Evolutionary conservation across 2,888 invertebrate species (phyloP).

Genomic region (Hypolimnas misippus): DNA sequence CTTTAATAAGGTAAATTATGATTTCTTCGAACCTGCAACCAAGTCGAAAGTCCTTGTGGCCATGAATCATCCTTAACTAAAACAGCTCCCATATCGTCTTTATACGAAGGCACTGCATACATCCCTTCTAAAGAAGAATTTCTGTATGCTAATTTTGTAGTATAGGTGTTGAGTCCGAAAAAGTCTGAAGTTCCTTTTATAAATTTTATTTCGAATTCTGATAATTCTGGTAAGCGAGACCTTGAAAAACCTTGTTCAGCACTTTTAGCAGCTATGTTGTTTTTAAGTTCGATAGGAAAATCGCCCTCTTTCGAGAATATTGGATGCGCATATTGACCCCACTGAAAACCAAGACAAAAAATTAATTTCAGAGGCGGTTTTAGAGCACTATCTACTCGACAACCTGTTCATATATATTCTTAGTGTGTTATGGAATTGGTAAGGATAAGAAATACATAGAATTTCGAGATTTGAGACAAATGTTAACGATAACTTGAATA

Average conservation of each 20-base stretch:
- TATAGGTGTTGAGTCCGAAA: constrained; percentile 87
- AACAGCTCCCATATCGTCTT: constrained; percentile 64
- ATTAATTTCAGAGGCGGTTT: too few species aligned
- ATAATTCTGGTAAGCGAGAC: constrained; percentile 78
- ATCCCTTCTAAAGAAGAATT: constrained; percentile 65
- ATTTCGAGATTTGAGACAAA: too few species aligned
- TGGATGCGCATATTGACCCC: constrained; percentile 72
- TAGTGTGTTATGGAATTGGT: too few species aligned
- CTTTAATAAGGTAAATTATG: too few species aligned
- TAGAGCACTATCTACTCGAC: too few species aligned
- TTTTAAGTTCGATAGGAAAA: constrained; percentile 73
- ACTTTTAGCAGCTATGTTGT: constrained; percentile 73
- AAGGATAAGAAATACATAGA: too few species aligned
- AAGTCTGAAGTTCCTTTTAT: constrained; percentile 87
- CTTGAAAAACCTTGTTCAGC: constrained; percentile 68
- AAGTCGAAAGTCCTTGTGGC: constrained; percentile 59
- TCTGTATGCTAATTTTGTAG: constrained; percentile 71
- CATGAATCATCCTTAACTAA: constrained; percentile 59
- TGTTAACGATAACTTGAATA: too few species aligned
- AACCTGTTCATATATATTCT: too few species aligned
- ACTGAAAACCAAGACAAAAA: constrained; percentile 56
- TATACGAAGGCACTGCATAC: constrained; percentile 65
- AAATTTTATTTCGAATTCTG: constrained; percentile 80
- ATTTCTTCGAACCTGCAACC: constrained; percentile 59
- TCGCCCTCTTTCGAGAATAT: constrained; percentile 75